These are phyloP conservation scores for Saccopteryx leptura DNA, from an alignment of 2,113 vertebrate species.

Conservation along the genomic window DNA sequence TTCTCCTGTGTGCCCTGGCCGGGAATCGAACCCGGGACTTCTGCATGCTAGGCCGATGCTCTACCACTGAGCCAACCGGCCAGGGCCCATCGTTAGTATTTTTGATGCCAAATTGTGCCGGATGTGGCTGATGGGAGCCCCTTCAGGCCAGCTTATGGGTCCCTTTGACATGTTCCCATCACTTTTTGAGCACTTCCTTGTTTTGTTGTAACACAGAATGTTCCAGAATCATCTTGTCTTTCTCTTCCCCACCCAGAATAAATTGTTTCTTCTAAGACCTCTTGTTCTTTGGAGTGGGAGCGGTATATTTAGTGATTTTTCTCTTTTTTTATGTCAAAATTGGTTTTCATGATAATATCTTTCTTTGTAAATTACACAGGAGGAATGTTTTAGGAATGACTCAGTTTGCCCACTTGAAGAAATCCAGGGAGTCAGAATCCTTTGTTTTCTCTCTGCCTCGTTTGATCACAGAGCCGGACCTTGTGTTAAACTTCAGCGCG, in stretches of 20 bases:
- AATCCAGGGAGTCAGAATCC: constrained; percentile 79
- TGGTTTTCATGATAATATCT: constrained; percentile 66
- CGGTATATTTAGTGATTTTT: background rate
- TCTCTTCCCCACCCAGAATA: background rate
- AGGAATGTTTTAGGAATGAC: constrained; percentile 81
- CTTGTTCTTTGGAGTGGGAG: background rate
- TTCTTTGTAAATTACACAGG: constrained; percentile 80
- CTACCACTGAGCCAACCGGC: no score
- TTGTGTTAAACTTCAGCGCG: constrained; percentile 93
- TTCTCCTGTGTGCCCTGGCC: no score
- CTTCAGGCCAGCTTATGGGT: background rate
- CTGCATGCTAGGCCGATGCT: no score
- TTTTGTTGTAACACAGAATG: background rate
- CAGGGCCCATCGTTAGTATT: background rate
- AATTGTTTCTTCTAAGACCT: background rate
- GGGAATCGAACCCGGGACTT: no score
- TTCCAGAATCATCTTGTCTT: background rate
- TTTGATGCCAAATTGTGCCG: background rate
- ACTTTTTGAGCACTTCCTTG: background rate
- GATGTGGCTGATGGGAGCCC: background rate
- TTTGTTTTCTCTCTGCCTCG: constrained; percentile 90
- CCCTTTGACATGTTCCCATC: background rate
- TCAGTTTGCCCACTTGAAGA: constrained; percentile 82
- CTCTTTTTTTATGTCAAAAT: background rate
- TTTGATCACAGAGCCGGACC: constrained; percentile 89